Conservation (phyloP, 2,888 invertebrate species). For the Autographa gamma region DNA sequence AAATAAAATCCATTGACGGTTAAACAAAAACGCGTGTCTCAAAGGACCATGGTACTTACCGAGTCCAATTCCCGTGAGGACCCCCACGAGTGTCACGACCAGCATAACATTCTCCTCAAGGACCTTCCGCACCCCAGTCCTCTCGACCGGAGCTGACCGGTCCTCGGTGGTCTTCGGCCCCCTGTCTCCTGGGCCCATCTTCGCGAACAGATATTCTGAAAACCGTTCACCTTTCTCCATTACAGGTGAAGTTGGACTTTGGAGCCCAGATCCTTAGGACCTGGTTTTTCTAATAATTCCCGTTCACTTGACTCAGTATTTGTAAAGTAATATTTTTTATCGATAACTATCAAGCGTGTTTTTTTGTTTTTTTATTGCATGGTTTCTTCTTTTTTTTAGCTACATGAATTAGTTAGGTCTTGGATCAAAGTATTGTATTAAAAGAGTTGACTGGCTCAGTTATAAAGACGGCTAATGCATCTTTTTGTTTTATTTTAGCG, state of each 20-base stretch:
- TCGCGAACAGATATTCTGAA: slow-evolving; percentile 94
- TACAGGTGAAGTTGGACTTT: slow-evolving; percentile 71
- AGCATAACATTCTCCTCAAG: slow-evolving; percentile 93
- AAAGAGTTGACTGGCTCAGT: slow-evolving; percentile 1
- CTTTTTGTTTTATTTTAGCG: slow-evolving; percentile 27
- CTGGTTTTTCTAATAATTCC: slow-evolving; percentile 56
- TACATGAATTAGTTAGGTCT: slow-evolving; percentile 34
- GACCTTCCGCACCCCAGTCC: slow-evolving; percentile 91
- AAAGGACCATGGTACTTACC: slow-evolving; percentile 85
- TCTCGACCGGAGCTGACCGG: slow-evolving; percentile 90
- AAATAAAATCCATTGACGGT: not conserved
- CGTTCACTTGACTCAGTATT: slow-evolving; percentile 28
- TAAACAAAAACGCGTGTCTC: not conserved
- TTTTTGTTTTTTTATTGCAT: slow-evolving; percentile 42
- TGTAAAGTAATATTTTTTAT: slow-evolving; percentile 31
- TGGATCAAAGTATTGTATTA: not conserved
- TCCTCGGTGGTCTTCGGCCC: slow-evolving; percentile 90
- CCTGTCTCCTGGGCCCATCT: slow-evolving; percentile 92
- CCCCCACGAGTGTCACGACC: slow-evolving; percentile 94
- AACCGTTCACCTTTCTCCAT: slow-evolving; percentile 91
- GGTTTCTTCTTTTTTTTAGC: slow-evolving; percentile 12
- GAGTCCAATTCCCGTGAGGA: slow-evolving; percentile 92
- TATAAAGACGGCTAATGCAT: slow-evolving; percentile 23
- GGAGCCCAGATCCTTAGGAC: slow-evolving; percentile 68
- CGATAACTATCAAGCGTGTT: slow-evolving; percentile 15